Conservation (phyloP, 2,888 invertebrate genomes). For the Caradrina clavipalpis region DNA sequence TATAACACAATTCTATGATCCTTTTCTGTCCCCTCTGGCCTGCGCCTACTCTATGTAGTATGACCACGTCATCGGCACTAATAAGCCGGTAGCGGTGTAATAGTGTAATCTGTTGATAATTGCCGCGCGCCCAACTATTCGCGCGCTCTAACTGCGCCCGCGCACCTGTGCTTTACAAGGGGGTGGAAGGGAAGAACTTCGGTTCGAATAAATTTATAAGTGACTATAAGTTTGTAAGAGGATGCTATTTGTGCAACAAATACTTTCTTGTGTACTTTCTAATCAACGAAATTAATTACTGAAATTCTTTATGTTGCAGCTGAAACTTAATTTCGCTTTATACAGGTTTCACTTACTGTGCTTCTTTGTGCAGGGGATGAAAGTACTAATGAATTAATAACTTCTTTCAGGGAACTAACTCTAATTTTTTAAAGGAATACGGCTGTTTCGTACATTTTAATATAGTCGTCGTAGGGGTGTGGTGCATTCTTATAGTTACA, state of each 20-base stretch:
- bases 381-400: too few species aligned
- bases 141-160: conserved; percentile 48
- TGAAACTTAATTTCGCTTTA: too few species aligned
- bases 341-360: too few species aligned
- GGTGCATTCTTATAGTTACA: too few species aligned
- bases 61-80: conserved; percentile 85
- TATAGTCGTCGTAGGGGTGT: too few species aligned
- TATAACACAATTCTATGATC: too few species aligned
- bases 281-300: background rate
- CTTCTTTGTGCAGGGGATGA: too few species aligned
- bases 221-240: background rate
- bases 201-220: background rate
- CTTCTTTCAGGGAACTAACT: too few species aligned
- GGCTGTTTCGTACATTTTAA: too few species aligned
- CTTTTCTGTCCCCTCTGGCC: conserved; percentile 4
- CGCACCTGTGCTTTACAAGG: conserved; percentile 55
- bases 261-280: too few species aligned
- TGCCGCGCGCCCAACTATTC: conserved; percentile 57
- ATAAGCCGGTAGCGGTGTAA: conserved; percentile 85
- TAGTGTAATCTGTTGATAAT: conserved; percentile 76
- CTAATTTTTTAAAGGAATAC: too few species aligned
- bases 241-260: too few species aligned
- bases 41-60: conserved; percentile 56
- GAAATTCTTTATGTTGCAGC: background rate
- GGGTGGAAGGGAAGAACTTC: conserved; percentile 1